phyloP scores from a whole-genome alignment of 2,113 vertebrate genomes.

The Pseudopodoces humilis region DNA sequence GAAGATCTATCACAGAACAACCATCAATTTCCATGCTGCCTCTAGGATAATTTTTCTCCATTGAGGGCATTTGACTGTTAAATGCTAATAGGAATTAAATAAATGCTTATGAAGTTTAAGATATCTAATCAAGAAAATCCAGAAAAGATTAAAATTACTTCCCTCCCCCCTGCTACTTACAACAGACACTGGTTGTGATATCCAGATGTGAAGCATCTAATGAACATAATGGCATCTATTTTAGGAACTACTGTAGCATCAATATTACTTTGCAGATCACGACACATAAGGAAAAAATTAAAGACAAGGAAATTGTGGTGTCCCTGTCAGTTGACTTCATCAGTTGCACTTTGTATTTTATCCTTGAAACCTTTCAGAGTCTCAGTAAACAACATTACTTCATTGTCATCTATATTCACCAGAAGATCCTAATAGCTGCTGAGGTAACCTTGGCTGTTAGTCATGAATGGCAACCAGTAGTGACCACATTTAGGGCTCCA shows the following conservation, averaged over 20 bases:
- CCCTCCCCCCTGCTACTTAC: neutral
- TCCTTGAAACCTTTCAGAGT: constrained; percentile 28
- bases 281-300: constrained; percentile 36
- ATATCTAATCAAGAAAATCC: constrained; percentile 54
- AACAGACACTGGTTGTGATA: constrained; percentile 27
- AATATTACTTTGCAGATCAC: constrained; percentile 18
- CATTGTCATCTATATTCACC: neutral
- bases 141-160: constrained; percentile 41
- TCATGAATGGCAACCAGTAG: neutral
- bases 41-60: constrained; percentile 7
- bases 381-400: constrained; percentile 22
- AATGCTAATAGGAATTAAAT: constrained; percentile 58
- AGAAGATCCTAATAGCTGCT: neutral
- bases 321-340: constrained; percentile 45
- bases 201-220: constrained; percentile 41
- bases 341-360: constrained; percentile 19
- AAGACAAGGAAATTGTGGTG: constrained; percentile 44
- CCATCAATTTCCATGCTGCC: constrained; percentile 12
- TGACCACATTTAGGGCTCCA: neutral
- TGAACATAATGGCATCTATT: constrained; percentile 55
- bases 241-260: neutral
- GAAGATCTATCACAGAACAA: constrained; percentile 17
- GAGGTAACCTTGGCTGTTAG: constrained; percentile 19
- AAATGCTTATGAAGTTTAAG: constrained; percentile 37
- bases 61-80: constrained; percentile 42